Conservation (phyloP, 2,888 invertebrate genomes). For the Syritta pipiens region DNA sequence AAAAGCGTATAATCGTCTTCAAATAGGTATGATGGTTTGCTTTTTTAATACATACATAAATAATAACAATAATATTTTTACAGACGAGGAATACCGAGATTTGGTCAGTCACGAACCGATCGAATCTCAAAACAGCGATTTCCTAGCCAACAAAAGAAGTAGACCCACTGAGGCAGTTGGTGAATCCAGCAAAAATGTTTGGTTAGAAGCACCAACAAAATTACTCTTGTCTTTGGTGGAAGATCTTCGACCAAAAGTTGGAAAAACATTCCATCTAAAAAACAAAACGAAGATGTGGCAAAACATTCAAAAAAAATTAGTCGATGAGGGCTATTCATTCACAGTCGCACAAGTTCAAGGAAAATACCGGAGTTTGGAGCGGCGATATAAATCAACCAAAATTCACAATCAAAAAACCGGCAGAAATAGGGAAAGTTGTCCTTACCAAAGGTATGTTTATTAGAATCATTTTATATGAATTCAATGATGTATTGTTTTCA, state of each 20-base stretch:
- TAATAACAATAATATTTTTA: neutral
- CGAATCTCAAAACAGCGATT: neutral
- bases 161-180: neutral
- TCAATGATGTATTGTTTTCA: no score
- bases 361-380: no score
- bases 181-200: neutral
- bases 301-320: neutral
- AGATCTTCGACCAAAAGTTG: neutral
- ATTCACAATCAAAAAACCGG: neutral
- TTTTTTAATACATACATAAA: neutral
- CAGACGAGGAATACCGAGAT: neutral
- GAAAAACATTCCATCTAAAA: neutral
- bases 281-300: neutral
- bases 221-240: neutral
- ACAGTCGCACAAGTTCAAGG: neutral
- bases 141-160: neutral
- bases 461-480: no score
- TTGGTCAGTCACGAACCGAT: neutral
- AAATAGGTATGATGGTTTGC: neutral
- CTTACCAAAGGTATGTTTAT: no score
- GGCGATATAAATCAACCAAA: neutral
- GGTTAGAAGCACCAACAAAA: neutral
- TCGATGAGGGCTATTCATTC: neutral
- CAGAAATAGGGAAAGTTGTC: neutral
- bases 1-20: neutral